phyloP scores from a whole-genome alignment of 2,113 vertebrate species.

The Nibea albiflora region DNA sequence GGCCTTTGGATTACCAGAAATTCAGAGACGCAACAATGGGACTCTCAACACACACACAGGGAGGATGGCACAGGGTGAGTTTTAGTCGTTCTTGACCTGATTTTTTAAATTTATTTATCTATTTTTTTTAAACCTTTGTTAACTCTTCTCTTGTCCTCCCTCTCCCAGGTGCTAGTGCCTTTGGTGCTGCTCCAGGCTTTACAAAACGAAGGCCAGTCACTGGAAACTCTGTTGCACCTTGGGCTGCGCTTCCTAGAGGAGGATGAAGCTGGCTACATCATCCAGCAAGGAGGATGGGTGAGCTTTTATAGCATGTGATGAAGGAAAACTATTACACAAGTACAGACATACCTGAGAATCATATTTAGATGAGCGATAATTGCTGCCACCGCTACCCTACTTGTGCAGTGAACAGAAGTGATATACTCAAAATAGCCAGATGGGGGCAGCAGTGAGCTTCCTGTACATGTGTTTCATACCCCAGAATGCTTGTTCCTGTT shows the following conservation, averaged over 20 bases:
- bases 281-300: constrained; percentile 97
- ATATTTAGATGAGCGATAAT: background rate
- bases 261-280: constrained; percentile 86
- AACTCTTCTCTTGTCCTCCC: background rate
- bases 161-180: constrained; percentile 89
- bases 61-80: constrained; percentile 93
- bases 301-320: constrained; percentile 64
- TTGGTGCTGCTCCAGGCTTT: constrained; percentile 90
- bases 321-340: background rate
- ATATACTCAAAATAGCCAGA: constrained; percentile 38
- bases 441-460: constrained; percentile 64
- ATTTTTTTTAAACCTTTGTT: background rate
- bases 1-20: constrained; percentile 89
- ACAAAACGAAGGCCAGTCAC: constrained; percentile 84
- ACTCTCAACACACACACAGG: constrained; percentile 83
- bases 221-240: constrained; percentile 84
- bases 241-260: constrained; percentile 92
- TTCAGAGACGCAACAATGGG: constrained; percentile 85
- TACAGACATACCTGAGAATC: no score
- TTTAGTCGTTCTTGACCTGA: background rate
- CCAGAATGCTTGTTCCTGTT: no score
- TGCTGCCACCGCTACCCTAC: background rate
- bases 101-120: no score
- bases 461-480: constrained; percentile 3
- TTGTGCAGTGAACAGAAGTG: background rate